A percentile compares a stretch with the other conserved stretches of the same genome.
phyloP scores from a whole-genome alignment of 2,113 vertebrate species.

The Oenanthe melanoleuca region DNA sequence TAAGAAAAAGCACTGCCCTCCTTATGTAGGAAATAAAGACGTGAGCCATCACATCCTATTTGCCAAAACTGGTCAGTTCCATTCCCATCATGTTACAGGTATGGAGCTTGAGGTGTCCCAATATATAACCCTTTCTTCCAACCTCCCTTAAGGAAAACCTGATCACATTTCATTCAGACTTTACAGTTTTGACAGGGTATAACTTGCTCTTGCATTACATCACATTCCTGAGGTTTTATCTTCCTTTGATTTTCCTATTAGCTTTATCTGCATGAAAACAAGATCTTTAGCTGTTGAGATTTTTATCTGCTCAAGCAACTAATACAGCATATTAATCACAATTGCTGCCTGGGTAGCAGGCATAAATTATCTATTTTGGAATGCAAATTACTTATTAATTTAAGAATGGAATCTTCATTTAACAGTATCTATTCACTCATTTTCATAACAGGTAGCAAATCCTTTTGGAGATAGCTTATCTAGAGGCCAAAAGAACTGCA shows the following conservation, averaged over 20 bases:
- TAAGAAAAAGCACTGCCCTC: not conserved
- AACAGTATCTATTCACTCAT: not conserved
- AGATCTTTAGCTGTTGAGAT: slow-evolving; percentile 17
- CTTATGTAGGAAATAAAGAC: not conserved
- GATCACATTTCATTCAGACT: not conserved
- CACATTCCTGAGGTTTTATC: not conserved
- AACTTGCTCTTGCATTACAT: slow-evolving; percentile 2
- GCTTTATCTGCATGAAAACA: slow-evolving; percentile 36
- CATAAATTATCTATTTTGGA: slow-evolving; percentile 7
- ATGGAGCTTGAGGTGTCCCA: not conserved
- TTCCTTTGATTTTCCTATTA: slow-evolving; percentile 39
- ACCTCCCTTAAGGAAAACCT: not conserved
- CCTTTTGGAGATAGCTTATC: not conserved
- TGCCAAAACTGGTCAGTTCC: not conserved
- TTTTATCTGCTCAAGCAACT: slow-evolving; percentile 31
- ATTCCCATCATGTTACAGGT: not conserved
- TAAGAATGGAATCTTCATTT: not conserved
- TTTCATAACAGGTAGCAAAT: not conserved
- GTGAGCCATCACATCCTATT: not conserved
- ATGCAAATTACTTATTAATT: not conserved
- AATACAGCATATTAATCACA: slow-evolving; percentile 30
- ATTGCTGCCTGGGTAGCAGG: not conserved
- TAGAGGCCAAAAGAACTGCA: not conserved
- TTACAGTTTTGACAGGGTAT: not conserved
- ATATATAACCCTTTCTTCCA: not conserved